A percentile compares a stretch with the other conserved stretches of the same genome.
Evolutionary conservation across 2,888 invertebrate genomes (phyloP).

Genomic region (Polydrusus pterygomalis): DNA sequence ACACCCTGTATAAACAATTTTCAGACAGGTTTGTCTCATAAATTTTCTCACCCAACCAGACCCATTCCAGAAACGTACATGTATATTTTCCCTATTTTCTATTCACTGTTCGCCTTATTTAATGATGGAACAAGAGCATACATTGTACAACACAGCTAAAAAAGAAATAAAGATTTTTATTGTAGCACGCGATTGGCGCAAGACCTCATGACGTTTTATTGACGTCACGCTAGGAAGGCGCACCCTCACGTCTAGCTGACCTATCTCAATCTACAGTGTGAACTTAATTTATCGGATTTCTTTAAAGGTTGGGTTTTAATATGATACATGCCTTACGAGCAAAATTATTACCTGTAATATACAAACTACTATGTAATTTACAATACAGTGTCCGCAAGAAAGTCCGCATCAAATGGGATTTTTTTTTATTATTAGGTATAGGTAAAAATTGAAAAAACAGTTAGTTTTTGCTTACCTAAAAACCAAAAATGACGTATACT

Average conservation of each 20-base stretch:
- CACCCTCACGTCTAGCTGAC: conserved; percentile 40
- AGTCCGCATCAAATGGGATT: too few species aligned
- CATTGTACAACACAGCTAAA: conserved; percentile 7
- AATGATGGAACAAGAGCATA: not conserved
- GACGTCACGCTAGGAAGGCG: conserved; percentile 36
- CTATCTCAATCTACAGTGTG: conserved; percentile 41
- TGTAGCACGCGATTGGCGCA: conserved; percentile 6
- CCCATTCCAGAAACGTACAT: not conserved
- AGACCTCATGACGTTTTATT: conserved; percentile 35
- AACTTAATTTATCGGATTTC: conserved; percentile 1
- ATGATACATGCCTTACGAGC: not conserved
- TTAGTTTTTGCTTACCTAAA: too few species aligned
- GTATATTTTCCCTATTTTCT: not conserved
- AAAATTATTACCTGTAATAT: too few species aligned
- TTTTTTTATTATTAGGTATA: too few species aligned
- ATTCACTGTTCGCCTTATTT: not conserved
- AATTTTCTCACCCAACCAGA: too few species aligned
- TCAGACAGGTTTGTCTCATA: not conserved
- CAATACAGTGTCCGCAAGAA: too few species aligned
- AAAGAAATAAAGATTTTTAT: conserved; percentile 28
- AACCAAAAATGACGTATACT: too few species aligned
- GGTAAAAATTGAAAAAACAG: too few species aligned
- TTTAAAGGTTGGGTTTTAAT: not conserved
- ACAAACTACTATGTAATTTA: too few species aligned
- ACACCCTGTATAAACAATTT: not conserved